Evolutionary conservation across 2,797 vertebrate species (phyloP).

Genomic region (Neopelma chrysocephalum): DNA sequence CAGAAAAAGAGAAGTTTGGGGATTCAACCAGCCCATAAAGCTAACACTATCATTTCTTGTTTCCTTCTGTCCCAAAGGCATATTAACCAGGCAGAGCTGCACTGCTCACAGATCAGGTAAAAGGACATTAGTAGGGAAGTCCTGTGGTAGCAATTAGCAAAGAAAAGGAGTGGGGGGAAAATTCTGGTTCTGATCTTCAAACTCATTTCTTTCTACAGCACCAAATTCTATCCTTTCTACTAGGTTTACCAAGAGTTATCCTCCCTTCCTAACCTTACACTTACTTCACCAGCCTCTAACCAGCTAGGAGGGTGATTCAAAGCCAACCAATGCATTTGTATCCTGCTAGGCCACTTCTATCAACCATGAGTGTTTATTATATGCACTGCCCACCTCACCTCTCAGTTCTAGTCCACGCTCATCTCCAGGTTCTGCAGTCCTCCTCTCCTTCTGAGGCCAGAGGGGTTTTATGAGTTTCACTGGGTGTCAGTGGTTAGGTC

Average conservation of each 20-base stretch:
- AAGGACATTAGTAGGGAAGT: conserved; percentile 11
- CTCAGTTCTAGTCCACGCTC: background rate
- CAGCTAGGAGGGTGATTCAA: background rate
- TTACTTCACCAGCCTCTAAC: background rate
- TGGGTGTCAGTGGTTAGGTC: background rate
- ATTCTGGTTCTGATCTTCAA: background rate
- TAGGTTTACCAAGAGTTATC: background rate
- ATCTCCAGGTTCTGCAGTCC: background rate
- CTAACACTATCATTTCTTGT: background rate
- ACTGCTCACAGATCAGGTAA: background rate
- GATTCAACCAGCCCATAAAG: background rate
- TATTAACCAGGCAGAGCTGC: background rate
- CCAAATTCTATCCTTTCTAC: background rate
- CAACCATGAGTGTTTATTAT: background rate
- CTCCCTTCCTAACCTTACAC: background rate
- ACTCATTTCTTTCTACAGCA: background rate
- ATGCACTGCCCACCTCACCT: background rate
- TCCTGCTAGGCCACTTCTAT: background rate
- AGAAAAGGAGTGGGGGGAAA: background rate
- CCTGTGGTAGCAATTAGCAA: background rate
- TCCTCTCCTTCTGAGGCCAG: background rate
- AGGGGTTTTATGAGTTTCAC: background rate
- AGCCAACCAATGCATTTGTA: background rate
- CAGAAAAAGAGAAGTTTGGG: background rate
- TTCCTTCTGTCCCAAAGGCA: background rate